Evolutionary conservation across 1,140 invertebrate genomes (phyloP).

Genomic region (Heliconius congener): DNA sequence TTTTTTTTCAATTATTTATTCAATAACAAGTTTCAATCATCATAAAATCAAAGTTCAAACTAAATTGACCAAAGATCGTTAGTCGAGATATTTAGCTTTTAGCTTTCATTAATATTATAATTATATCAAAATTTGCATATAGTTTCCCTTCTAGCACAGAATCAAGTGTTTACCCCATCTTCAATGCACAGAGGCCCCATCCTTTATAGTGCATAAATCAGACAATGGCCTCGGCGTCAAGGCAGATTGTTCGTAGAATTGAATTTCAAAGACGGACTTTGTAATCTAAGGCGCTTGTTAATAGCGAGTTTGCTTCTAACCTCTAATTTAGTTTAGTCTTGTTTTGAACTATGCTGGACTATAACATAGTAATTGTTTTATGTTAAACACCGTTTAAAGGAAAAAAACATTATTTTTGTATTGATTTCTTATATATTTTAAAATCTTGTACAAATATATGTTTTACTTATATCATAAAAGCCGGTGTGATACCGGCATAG

Average conservation of each 20-base stretch:
- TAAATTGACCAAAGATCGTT: not conserved
- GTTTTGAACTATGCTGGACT: constrained; percentile 20
- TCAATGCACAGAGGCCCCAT: constrained; percentile 21
- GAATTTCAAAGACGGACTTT: constrained; percentile 38
- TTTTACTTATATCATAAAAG: too few relatives aligned
- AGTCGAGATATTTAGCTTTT: not conserved
- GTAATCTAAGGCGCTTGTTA: constrained; percentile 39
- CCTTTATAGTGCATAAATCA: constrained; percentile 33
- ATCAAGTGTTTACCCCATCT: constrained; percentile 19
- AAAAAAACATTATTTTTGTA: not conserved
- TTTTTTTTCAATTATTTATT: too few relatives aligned
- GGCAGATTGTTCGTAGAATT: constrained; percentile 35
- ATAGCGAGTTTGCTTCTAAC: constrained; percentile 31
- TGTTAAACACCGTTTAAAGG: not conserved
- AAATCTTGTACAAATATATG: too few relatives aligned
- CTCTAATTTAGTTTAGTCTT: constrained; percentile 30
- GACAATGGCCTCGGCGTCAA: constrained; percentile 29
- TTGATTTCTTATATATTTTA: too few relatives aligned
- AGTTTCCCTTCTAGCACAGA: not conserved
- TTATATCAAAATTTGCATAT: not conserved
- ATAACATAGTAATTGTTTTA: not conserved
- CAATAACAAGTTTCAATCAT: too few relatives aligned
- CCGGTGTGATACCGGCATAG: not conserved
- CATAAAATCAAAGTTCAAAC: not conserved
- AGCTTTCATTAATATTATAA: not conserved